Evolutionary conservation across 2,888 invertebrate genomes (phyloP), one percentile per base, ranked within the genome.

Genomic region (Pyrocoelia pectoralis): DNA sequence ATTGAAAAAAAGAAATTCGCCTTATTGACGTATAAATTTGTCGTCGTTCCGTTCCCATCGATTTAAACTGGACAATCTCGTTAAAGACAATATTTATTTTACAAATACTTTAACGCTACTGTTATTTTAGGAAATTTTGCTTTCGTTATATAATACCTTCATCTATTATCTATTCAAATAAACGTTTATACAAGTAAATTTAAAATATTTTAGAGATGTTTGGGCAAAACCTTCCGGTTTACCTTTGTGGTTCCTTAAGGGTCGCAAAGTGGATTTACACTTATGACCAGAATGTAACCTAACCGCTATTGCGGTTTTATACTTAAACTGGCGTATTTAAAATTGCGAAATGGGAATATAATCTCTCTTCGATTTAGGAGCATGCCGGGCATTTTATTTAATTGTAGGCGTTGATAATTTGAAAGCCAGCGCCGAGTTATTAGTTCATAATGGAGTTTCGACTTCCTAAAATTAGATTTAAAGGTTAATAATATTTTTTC

Each of bases 271-370:
- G 46, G 46, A 46, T 46, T 46, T 46, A 17, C 18, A 46, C 46
- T 46, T 17, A 46, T 46, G 46, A 46, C 46, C 17, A 46, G 46
- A 46, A 46, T 46, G 46, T 46, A 8, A 10, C 46, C 46, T 18
- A 46, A 46, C 46, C 46, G 46, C 46, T 46, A 17, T 46, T 46
- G 46, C 46, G 46, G 46, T 46, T 46, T 46, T 10, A 46, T 46
- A 46, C 46, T 46, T 46, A 46, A 46, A 46, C 46, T 46, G 46
- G 17, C 15, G 41, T 46, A 46, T 46, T 46, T 46, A 46, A 46
- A 46, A 46, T n/a, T 46, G 17, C 46, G 33, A 33, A 33, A 33
- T 33, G 46, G 46, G 17, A 8, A 17, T 46, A 17, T 46, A 46
- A 46, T 6, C 46, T 46, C n/a, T 33, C n/a, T n/a, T 8, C 46